Percentiles rank a stretch among this genome's conserved stretches.
phyloP scores from a whole-genome alignment of 2,888 invertebrate genomes.

The Teinopalpus imperialis region DNA sequence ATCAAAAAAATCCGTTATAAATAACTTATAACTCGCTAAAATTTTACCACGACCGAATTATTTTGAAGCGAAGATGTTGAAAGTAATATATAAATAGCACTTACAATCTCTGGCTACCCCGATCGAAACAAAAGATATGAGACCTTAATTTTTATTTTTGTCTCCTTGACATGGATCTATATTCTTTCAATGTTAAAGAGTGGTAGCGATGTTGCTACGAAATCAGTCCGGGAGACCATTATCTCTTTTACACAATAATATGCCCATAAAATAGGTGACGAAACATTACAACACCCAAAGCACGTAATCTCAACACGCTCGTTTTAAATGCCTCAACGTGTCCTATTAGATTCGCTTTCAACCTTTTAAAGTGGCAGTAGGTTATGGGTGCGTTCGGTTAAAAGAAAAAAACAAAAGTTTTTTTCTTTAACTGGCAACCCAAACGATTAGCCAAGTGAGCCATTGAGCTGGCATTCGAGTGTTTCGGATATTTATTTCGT shows the following conservation, averaged over 20 bases:
- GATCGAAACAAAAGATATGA: too few species aligned
- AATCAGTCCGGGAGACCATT: neutral
- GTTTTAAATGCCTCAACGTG: slow-evolving; percentile 56
- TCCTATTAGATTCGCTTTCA: slow-evolving; percentile 70
- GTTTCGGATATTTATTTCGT: slow-evolving; percentile 73
- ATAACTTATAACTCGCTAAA: too few species aligned
- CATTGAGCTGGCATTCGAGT: slow-evolving; percentile 76
- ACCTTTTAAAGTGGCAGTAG: slow-evolving; percentile 68
- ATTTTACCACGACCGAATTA: too few species aligned
- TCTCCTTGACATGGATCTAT: too few species aligned
- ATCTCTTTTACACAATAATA: slow-evolving; percentile 23
- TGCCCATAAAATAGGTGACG: slow-evolving; percentile 31
- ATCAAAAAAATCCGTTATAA: too few species aligned
- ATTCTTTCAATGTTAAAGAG: neutral
- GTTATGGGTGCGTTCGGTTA: slow-evolving; percentile 57
- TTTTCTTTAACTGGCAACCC: slow-evolving; percentile 54
- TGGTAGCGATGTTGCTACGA: slow-evolving; percentile 12
- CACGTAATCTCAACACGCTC: slow-evolving; percentile 55
- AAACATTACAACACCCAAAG: slow-evolving; percentile 46
- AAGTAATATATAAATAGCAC: too few species aligned
- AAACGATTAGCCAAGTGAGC: slow-evolving; percentile 78
- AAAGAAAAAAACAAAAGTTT: slow-evolving; percentile 55
- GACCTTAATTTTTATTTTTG: too few species aligned
- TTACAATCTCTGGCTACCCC: too few species aligned
- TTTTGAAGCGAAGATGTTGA: too few species aligned